phyloP scores from a whole-genome alignment of 2,113 vertebrate species.

The Sturnus vulgaris region DNA sequence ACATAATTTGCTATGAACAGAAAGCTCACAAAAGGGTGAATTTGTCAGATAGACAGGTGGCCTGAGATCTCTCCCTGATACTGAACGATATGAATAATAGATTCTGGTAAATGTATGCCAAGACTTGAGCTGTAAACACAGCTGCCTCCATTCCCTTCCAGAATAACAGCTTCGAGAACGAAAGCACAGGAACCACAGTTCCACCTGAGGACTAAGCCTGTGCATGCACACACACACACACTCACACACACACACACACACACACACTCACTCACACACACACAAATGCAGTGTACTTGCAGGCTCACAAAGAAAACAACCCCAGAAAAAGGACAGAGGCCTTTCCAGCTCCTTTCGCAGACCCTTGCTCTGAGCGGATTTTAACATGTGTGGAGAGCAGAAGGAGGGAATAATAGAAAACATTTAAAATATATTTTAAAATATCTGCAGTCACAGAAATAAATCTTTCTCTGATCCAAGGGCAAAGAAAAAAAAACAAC shows the following conservation, averaged over 20 bases:
- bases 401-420: constrained; percentile 66
- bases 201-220: constrained; percentile 96
- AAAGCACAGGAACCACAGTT: constrained; percentile 88
- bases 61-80: constrained; percentile 99
- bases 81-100: constrained; percentile 99
- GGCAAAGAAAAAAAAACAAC: neutral
- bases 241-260: neutral
- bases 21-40: constrained; percentile 99
- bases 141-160: constrained; percentile 99
- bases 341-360: constrained; percentile 1
- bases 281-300: constrained; percentile 27
- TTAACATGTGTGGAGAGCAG: constrained; percentile 67
- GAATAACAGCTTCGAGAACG: constrained; percentile 99
- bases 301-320: constrained; percentile 70
- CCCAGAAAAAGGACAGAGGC: constrained; percentile 33
- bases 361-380: constrained; percentile 52
- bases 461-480: neutral
- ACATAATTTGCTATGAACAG: constrained; percentile 99
- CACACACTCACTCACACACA: neutral
- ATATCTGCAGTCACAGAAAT: constrained; percentile 32
- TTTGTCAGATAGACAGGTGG: constrained; percentile 99
- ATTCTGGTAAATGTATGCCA: constrained; percentile 99
- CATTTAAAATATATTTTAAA: constrained; percentile 65
- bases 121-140: constrained; percentile 99
- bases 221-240: constrained; percentile 28